Evolutionary conservation across 2,113 vertebrate species (phyloP), one percentile per base, ranked within the genome.

Genomic region (Pedetes capensis): DNA sequence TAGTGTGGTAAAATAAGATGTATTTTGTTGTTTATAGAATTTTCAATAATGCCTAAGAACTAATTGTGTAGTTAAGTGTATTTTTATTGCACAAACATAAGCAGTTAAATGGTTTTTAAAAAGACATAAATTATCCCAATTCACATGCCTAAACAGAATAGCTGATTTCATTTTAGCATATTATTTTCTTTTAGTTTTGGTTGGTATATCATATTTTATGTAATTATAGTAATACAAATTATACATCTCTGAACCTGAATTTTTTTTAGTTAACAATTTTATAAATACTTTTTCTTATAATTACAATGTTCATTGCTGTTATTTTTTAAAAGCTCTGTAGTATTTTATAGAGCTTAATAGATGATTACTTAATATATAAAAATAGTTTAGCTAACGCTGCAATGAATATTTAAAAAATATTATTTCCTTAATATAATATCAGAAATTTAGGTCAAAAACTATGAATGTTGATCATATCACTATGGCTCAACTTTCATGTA

Each of bases 11-110:
- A 96, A 91, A 82, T n/a, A 93, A 88, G 53, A 59, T 71, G 5
- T 79, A n/a, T 87, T 91, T 95, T 89, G 11, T 80, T 91, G 66
- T 86, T 93, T 83, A 87, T 87, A 57, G 87, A 92, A 92, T 92
- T 92, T 92, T 25, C 12, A 95, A 6, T 93, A 82, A 93, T 95
- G 42, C 18, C 74, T 29, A 55, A 49, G 61, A 92, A 37, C 61
- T 95, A 95, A 89, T 91, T 89, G 2, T 93, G 37, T 72, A 89
- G 68, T 63, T 81, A 86, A 93, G 37, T 66, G 29, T 75, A 84
- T 93, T 87, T 94, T 95, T 93, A 95, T 69, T 75, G 12, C 25
- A 89, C 22, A 75, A 53, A 69, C 11, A 59, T 87, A 55, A 39
- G 59, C 10, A 34, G 9, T 89, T 89, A 64, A 91, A 91, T 89